Percentiles rank a stretch among this genome's conserved stretches.
These are phyloP conservation scores for Galaxias olidus DNA, from an alignment of 2,797 vertebrate species.

Conservation along the genomic window DNA sequence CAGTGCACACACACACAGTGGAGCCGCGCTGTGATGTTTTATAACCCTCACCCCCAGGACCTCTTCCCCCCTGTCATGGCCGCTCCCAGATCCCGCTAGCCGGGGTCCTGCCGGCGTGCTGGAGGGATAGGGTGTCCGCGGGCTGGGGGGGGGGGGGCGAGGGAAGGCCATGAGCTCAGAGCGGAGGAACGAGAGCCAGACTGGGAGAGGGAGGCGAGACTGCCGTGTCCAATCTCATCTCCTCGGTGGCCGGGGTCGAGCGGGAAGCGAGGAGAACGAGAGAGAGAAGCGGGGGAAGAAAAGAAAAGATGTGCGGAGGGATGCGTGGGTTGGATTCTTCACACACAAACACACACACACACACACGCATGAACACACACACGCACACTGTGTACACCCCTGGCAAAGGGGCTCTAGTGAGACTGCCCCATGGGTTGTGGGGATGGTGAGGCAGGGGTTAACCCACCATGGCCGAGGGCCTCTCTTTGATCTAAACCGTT, in stretches of 20 bases:
- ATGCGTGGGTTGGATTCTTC: neutral
- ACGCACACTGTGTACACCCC: constrained; percentile 28
- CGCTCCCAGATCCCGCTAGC: constrained; percentile 2
- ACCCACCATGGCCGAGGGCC: constrained; percentile 59
- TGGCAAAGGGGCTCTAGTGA: constrained; percentile 50
- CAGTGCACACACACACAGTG: too few species aligned
- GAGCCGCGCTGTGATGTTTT: constrained; percentile 20
- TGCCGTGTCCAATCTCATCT: constrained; percentile 56
- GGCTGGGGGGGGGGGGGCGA: constrained; percentile 9
- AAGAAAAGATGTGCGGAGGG: neutral
- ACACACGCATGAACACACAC: constrained; percentile 17
- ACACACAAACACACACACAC: constrained; percentile 20
- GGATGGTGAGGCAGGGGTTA: constrained; percentile 63
- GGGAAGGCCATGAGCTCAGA: constrained; percentile 51
- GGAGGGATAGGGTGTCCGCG: constrained; percentile 30
- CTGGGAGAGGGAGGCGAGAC: constrained; percentile 32
- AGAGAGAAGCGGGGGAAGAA: constrained; percentile 6
- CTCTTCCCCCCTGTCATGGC: neutral
- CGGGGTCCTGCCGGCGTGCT: constrained; percentile 19
- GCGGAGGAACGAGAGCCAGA: constrained; percentile 43
- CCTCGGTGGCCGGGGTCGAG: constrained; percentile 41
- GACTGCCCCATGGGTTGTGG: constrained; percentile 59
- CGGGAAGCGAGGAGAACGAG: constrained; percentile 19
- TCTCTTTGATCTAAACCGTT: constrained; percentile 68
- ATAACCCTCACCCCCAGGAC: constrained; percentile 28